Percentiles rank a stretch among this genome's conserved stretches.
Evolutionary conservation across 2,888 invertebrate species (phyloP).

Genomic region (Acheta domesticus): DNA sequence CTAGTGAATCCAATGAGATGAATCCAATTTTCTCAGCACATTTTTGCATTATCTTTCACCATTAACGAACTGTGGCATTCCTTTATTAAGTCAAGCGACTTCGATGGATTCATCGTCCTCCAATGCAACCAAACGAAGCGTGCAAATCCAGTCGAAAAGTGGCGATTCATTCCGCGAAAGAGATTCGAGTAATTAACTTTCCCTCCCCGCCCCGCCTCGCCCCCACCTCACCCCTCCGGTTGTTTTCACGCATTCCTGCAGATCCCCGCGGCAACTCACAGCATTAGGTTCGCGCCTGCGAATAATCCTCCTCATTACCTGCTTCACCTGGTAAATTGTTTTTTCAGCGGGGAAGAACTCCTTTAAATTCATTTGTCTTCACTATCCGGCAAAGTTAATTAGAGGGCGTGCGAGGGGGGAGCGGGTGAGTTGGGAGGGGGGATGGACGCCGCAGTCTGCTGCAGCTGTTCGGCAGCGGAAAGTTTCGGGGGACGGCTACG

Average conservation of each 20-base stretch:
- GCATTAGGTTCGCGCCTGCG: neutral
- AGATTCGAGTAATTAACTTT: neutral
- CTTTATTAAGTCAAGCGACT: neutral
- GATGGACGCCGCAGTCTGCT: neutral
- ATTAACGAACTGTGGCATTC: neutral
- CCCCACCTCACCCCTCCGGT: neutral
- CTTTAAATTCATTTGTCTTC: conserved; percentile 18
- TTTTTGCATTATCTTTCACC: no score
- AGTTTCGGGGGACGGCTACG: neutral
- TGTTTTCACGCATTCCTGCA: neutral
- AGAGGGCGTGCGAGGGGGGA: neutral
- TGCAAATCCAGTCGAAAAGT: neutral
- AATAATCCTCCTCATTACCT: conserved; percentile 6
- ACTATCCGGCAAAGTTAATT: conserved; percentile 10
- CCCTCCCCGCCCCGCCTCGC: neutral
- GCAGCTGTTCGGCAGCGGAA: neutral
- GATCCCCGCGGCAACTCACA: neutral
- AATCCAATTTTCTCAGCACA: no score
- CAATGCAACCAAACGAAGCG: neutral
- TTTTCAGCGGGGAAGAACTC: neutral
- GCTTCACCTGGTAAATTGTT: conserved; percentile 7
- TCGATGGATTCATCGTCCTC: neutral
- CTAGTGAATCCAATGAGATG: no score
- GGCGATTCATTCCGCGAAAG: neutral
- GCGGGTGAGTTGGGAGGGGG: neutral